These are phyloP conservation scores for Erethizon dorsatum DNA, from an alignment of 2,797 vertebrate species.

Conservation along the genomic window DNA sequence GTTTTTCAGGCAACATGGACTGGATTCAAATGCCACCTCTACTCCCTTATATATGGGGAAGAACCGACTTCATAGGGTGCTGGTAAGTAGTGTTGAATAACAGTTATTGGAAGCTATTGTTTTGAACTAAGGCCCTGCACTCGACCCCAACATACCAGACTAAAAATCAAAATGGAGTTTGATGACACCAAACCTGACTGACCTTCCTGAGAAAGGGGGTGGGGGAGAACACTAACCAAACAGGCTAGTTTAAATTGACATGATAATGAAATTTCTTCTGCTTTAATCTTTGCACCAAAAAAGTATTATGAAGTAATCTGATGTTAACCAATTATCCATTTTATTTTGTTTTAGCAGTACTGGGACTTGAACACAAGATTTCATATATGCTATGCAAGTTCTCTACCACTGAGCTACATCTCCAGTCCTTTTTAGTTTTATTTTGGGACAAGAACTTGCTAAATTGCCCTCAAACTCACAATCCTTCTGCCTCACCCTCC, in stretches of 20 bases:
- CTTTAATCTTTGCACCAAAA: background rate
- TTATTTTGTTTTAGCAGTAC: background rate
- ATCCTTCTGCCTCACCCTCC: background rate
- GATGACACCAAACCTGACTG: background rate
- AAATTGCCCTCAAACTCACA: background rate
- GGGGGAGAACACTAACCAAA: background rate
- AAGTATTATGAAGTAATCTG: background rate
- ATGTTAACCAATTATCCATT: background rate
- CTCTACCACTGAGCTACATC: background rate
- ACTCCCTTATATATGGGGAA: background rate
- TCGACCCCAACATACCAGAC: background rate
- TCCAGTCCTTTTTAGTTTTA: background rate
- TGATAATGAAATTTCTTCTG: background rate
- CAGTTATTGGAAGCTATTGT: background rate
- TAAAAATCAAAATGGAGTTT: background rate
- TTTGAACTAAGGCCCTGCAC: background rate
- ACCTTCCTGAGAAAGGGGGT: background rate
- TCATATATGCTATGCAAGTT: background rate
- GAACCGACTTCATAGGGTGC: background rate
- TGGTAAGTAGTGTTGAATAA: background rate
- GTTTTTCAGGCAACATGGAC: background rate
- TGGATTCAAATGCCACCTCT: background rate
- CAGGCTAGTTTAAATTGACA: background rate
- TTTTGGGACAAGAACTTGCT: background rate
- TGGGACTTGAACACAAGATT: background rate